A percentile compares a stretch with the other conserved stretches of the same genome.
phyloP scores from a whole-genome alignment of 2,113 vertebrate genomes.

The Misgurnus mizolepis region DNA sequence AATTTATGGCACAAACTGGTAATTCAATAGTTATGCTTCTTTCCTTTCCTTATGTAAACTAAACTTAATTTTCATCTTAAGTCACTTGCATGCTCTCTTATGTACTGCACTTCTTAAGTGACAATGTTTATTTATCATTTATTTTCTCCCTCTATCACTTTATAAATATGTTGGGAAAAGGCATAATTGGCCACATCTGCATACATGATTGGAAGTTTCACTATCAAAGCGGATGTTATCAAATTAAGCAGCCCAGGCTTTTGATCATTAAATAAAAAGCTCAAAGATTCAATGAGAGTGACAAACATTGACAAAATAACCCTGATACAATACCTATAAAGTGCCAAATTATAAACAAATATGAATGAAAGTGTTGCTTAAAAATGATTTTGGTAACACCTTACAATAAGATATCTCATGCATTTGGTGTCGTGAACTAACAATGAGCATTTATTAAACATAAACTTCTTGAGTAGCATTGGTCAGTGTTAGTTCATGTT shows the following conservation, averaged over 20 bases:
- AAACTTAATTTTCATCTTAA: constrained; percentile 96
- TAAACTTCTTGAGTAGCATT: no score
- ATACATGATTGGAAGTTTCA: no score
- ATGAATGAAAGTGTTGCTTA: constrained; percentile 1
- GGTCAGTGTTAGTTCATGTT: no score
- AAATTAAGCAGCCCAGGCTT: no score
- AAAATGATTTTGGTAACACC: not conserved
- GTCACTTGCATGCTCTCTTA: constrained; percentile 98
- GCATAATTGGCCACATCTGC: constrained; percentile 21
- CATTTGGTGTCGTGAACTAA: no score
- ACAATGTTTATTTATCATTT: constrained; percentile 75
- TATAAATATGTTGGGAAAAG: constrained; percentile 73
- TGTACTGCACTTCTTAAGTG: constrained; percentile 93
- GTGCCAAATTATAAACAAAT: constrained; percentile 8
- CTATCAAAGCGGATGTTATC: no score
- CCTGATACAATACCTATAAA: constrained; percentile 52
- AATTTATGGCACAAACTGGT: constrained; percentile 99
- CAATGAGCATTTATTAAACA: no score
- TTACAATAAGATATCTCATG: no score
- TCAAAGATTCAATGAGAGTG: not conserved
- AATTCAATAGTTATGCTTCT: constrained; percentile 98
- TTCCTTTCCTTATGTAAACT: constrained; percentile 89
- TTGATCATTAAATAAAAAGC: no score
- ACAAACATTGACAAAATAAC: constrained; percentile 18
- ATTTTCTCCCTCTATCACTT: constrained; percentile 67